These are phyloP conservation scores for Phenacoccus solenopsis DNA, from an alignment of 1,140 invertebrate species.

Conservation along the genomic window DNA sequence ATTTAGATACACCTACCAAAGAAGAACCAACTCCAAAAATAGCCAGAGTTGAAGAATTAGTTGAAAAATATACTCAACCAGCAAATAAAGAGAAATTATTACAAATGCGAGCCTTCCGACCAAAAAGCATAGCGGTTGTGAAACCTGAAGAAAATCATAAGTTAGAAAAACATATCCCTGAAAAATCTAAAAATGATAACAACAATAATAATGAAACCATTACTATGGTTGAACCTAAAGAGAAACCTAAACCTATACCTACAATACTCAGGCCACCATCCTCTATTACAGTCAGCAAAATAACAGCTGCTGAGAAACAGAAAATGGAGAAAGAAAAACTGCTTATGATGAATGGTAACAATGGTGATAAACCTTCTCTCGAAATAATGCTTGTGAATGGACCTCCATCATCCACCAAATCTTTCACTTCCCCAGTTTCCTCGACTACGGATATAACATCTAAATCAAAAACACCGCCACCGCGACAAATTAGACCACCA, in stretches of 20 bases:
- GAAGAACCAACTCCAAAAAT: not conserved
- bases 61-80: not conserved
- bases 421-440: not conserved
- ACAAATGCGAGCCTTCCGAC: constrained; percentile 26
- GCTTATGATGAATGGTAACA: constrained; percentile 20
- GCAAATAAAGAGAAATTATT: constrained; percentile 26
- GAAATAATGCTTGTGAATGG: constrained; percentile 31
- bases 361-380: constrained; percentile 27
- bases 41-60: not conserved
- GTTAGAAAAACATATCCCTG: not conserved
- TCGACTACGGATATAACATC: not conserved
- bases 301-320: constrained; percentile 28
- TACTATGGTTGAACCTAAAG: not conserved
- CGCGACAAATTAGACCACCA: constrained; percentile 19
- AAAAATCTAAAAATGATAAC: constrained; percentile 8
- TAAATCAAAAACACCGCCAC: constrained; percentile 18
- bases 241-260: constrained; percentile 8
- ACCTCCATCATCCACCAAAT: constrained; percentile 19
- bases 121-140: constrained; percentile 21
- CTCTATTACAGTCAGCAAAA: constrained; percentile 29
- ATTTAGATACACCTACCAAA: not conserved
- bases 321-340: constrained; percentile 28
- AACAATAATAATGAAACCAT: not conserved
- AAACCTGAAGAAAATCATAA: constrained; percentile 21
- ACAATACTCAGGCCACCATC: constrained; percentile 20